Evolutionary conservation across 2,888 invertebrate species (phyloP), one percentile per base, ranked within the genome.

Genomic region (Cetonia aurata): DNA sequence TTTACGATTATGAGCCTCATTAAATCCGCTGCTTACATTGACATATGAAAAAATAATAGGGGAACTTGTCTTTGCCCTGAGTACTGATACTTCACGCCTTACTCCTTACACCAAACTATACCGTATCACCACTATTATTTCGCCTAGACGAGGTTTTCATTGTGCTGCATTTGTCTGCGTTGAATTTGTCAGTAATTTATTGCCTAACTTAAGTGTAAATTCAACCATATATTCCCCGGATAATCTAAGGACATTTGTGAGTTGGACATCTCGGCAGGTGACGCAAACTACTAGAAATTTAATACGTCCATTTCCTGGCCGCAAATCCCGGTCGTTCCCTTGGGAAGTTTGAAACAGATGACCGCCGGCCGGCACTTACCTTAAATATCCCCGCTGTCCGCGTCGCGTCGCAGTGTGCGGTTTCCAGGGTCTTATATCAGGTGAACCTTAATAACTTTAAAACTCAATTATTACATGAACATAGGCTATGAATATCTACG

Each of bases 251-350:
- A 75, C 79, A 80, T 80, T 80, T 80, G 76, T 74, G 78, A 76
- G 75, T 75, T 78, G 76, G 76, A 77, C 77, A 76, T 78, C 78
- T 77, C 78, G 79, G 79, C 81, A 80, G 80, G 80, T 81, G 79
- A 80, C 79, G 80, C 79, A 81, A 81, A 81, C 80, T 80, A 80
- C 78, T 77, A 76, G 79, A 79, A 79, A 80, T 81, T 81, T 81
- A 80, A 81, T 81, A 80, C 79, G 78, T 79, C 78, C 79, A 80
- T 80, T 79, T 78, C 79, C 77, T 77, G 77, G 76, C 71, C 75
- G 77, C 77, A 79, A 79, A 80, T 79, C 78, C 79, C 77, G 72
- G 73, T 71, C 73, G 71, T 76, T 78, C 78, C 77, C 71, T 48
- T 72, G 77, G 78, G 77, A 76, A 76, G 72, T 69, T 74, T 74